Conservation (phyloP, 2,113 vertebrate genomes). For the Oreochromis niloticus region DNA sequence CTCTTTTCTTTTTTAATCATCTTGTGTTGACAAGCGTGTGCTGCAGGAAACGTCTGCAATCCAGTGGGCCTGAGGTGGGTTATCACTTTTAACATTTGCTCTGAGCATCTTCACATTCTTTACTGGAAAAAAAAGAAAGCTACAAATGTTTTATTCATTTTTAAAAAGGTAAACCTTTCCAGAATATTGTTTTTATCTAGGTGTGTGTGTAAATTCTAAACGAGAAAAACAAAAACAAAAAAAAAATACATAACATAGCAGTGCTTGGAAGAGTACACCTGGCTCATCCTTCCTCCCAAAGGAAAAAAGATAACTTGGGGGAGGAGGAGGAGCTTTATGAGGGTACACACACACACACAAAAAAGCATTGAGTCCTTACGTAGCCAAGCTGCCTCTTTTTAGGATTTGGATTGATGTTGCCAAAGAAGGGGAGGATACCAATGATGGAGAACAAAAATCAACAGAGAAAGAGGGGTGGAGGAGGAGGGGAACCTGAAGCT, state of each 20-base stretch:
- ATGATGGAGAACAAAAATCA: constrained; percentile 23
- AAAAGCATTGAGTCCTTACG: constrained; percentile 64
- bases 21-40: constrained; percentile 46
- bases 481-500: constrained; percentile 56
- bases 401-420: constrained; percentile 57
- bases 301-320: neutral
- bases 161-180: constrained; percentile 63
- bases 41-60: constrained; percentile 52
- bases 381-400: constrained; percentile 75
- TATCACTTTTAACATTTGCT: constrained; percentile 28
- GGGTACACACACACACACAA: constrained; percentile 37
- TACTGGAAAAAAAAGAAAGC: constrained; percentile 48
- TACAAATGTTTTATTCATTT: constrained; percentile 54
- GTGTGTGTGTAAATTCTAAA: constrained; percentile 61
- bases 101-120: constrained; percentile 66
- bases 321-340: constrained; percentile 26
- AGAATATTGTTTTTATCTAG: constrained; percentile 45
- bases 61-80: constrained; percentile 63
- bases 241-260: constrained; percentile 62
- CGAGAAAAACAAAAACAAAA: constrained; percentile 55
- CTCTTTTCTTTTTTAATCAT: neutral
- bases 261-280: constrained; percentile 64
- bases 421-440: neutral
- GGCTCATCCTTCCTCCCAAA: neutral
- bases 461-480: constrained; percentile 8